Base-by-base conservation (phyloP, 1,140 invertebrate species). In the Caenorhabditis inopinata region DNA sequence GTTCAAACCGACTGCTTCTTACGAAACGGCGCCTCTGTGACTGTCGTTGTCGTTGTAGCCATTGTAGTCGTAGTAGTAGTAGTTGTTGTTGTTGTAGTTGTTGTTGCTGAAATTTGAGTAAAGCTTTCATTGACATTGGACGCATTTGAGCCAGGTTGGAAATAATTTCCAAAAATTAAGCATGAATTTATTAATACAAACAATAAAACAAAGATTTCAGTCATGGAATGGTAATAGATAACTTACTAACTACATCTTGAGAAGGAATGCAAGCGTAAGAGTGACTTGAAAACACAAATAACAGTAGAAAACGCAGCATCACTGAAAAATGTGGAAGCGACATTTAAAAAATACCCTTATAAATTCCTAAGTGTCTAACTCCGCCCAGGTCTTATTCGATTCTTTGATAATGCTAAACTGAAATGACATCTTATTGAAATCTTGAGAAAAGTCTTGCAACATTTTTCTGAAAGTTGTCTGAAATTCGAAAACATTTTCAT, bases 371-470 rank as follows among this genome's bases (percentile, higher is more conserved):
- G 32, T 9, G 16, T 21, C n/a, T 38, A 68, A 68, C 58, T 42
- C 58, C 58, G 18, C 58, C 58, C 58, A 68, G 16, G 38, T 68
- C 58, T 68, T 29, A 32, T 68, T 68, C 38, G 16, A 68, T 21
- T 42, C 6, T 4, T 7, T 21, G 58, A 68, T 38, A 38, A 68
- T 6, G 11, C 5, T 21, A 68, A 68, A 21, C 14, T n/a, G n/a
- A 32, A 68, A 68, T 32, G 58, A 32, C 32, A 68, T 32, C 11
- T 68, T 7, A 68, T n/a, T 53, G 18, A 53, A 35, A 16, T 62
- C 11, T 62, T 16, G 38, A 42, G 38, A 42, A 42, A 14, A 42
- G n/a, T n/a, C n/a, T n/a, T n/a, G n/a, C n/a, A n/a, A n/a, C n/a
- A 42, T 42, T 42, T 42, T 42, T 42, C 38, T 42, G n/a, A n/a